Evolutionary conservation across 2,888 invertebrate genomes (phyloP).

Genomic region (Pollenia griseotomentosa): DNA sequence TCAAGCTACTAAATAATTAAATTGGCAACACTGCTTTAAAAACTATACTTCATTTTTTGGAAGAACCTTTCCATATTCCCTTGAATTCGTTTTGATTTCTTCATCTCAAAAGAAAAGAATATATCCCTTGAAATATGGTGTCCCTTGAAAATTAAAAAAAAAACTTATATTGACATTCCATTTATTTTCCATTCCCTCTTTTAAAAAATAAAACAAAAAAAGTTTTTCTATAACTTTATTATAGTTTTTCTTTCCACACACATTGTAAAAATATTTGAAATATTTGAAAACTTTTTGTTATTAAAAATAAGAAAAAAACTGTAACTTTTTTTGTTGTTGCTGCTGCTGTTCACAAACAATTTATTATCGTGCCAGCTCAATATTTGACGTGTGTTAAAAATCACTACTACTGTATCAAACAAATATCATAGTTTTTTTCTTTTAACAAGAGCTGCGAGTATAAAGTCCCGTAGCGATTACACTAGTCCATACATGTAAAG

Average conservation of each 20-base stretch:
- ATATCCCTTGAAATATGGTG: too few relatives aligned
- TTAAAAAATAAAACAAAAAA: background rate
- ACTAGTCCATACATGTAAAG: too few relatives aligned
- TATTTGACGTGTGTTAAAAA: constrained; percentile 63
- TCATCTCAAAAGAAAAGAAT: too few relatives aligned
- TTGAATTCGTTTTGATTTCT: too few relatives aligned
- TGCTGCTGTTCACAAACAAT: constrained; percentile 48
- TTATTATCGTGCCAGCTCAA: constrained; percentile 49
- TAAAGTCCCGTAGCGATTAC: too few relatives aligned
- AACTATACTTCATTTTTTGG: too few relatives aligned
- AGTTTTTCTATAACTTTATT: constrained; percentile 58
- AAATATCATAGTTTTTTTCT: constrained; percentile 28
- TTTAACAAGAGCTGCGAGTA: too few relatives aligned
- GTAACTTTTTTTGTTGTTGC: background rate
- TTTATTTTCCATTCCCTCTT: background rate
- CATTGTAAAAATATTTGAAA: constrained; percentile 16
- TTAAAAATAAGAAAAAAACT: background rate
- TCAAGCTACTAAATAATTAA: too few relatives aligned
- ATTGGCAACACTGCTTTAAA: too few relatives aligned
- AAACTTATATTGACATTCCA: background rate
- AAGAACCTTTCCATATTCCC: too few relatives aligned
- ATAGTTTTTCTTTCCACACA: background rate
- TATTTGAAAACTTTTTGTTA: constrained; percentile 44
- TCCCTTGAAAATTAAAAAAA: background rate
- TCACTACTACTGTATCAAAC: constrained; percentile 43